Conservation (phyloP, 2,113 vertebrate species). For the Rhinoderma darwinii region DNA sequence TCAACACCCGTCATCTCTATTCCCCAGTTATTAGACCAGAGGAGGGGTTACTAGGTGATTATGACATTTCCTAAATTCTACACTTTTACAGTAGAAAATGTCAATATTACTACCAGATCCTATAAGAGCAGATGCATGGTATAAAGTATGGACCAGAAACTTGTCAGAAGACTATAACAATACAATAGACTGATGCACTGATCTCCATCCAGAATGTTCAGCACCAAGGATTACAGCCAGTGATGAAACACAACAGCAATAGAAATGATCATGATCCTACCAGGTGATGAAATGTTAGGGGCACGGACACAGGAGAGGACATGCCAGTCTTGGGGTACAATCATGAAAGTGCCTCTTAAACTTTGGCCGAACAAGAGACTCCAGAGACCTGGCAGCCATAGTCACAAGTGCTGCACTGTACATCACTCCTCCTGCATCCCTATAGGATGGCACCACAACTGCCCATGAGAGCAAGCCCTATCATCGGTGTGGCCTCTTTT, state of each 20-base stretch:
- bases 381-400: constrained; percentile 7
- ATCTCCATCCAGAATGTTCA: neutral
- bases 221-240: neutral
- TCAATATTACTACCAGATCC: no score
- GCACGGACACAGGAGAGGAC: neutral
- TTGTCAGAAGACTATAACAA: no score
- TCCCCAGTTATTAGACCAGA: neutral
- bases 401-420: neutral
- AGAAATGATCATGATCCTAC: neutral
- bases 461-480: neutral
- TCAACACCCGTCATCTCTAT: neutral
- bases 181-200: neutral
- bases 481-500: neutral
- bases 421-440: constrained; percentile 9
- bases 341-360: constrained; percentile 9
- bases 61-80: no score
- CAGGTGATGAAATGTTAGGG: neutral
- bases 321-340: neutral
- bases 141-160: neutral
- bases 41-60: neutral
- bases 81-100: no score
- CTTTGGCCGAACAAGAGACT: neutral
- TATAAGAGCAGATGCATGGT: neutral
- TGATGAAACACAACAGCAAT: neutral
- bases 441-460: neutral